A percentile compares a stretch with the other conserved stretches of the same genome.
These are phyloP conservation scores for Raja brachyura DNA, from an alignment of 2,113 vertebrate species.

Conservation along the genomic window DNA sequence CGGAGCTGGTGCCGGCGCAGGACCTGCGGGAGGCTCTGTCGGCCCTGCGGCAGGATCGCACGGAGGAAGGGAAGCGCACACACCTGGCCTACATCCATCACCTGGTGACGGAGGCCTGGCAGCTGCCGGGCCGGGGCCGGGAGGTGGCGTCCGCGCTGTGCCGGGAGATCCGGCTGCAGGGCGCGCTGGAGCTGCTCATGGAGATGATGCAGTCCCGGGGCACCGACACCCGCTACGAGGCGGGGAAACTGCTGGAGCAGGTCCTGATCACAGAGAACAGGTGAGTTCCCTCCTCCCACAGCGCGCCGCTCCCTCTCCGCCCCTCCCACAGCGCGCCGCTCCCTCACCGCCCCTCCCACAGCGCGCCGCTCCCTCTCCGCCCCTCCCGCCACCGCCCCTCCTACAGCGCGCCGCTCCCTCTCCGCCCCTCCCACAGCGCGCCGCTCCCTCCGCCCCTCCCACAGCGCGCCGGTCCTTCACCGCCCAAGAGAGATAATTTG, in stretches of 20 bases:
- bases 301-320: conserved; percentile 31
- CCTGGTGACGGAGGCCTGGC: conserved; percentile 89
- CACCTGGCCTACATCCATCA: conserved; percentile 72
- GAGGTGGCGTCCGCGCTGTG: conserved; percentile 87
- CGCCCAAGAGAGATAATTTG: too few relatives aligned
- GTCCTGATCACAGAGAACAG: conserved; percentile 89
- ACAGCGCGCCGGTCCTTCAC: too few relatives aligned
- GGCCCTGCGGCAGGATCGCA: conserved; percentile 55
- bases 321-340: conserved; percentile 42
- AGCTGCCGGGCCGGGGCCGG: conserved; percentile 74
- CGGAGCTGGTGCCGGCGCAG: conserved; percentile 32
- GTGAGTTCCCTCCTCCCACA: conserved; percentile 50
- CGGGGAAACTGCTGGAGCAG: conserved; percentile 87
- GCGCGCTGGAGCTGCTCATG: conserved; percentile 80
- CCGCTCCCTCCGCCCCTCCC: too few relatives aligned
- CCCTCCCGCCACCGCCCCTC: not conserved
- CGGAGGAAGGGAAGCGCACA: conserved; percentile 54
- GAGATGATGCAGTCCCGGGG: conserved; percentile 69
- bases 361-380: accelerated
- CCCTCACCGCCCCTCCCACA: conserved; percentile 24
- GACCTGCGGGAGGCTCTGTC: conserved; percentile 64
- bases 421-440: too few relatives aligned
- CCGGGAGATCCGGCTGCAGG: conserved; percentile 81
- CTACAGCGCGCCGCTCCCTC: too few relatives aligned
- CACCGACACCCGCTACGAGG: conserved; percentile 78